Conservation (phyloP, 35 echinoderm and acorn worm genomes). For the Amphiura filiformis region DNA sequence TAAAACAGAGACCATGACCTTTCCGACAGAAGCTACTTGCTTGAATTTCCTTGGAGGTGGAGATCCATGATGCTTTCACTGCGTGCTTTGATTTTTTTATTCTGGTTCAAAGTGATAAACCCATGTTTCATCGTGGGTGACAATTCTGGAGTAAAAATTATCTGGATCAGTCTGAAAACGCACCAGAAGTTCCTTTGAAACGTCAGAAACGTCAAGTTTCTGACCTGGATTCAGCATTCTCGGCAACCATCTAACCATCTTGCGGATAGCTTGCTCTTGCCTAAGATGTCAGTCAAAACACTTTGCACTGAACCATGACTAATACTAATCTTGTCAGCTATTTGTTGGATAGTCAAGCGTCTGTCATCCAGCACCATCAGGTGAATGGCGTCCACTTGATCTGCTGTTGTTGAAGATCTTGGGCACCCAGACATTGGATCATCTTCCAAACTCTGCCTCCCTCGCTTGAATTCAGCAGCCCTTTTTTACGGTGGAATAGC, state of each 20-base stretch:
- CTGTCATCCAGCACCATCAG: background rate
- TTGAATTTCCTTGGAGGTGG: background rate
- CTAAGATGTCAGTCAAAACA: background rate
- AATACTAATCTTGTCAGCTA: background rate
- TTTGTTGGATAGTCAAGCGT: background rate
- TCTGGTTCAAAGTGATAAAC: background rate
- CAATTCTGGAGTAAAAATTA: background rate
- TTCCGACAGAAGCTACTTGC: background rate
- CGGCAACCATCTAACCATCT: conserved; percentile 24
- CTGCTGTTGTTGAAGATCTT: conserved; percentile 24
- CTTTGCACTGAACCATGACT: background rate
- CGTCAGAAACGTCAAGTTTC: background rate
- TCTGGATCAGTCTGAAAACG: background rate
- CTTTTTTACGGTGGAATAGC: too few species aligned
- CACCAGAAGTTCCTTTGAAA: background rate
- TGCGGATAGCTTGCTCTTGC: conserved; percentile 16
- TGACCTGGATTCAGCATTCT: conserved; percentile 16
- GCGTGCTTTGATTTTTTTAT: background rate
- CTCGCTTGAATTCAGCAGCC: too few species aligned
- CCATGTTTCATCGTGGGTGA: background rate
- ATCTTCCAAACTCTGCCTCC: background rate
- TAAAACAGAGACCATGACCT: conserved; percentile 5
- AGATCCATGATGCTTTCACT: conserved; percentile 13
- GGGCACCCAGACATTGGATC: background rate
- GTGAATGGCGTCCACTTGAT: conserved; percentile 18